Evolutionary conservation across 2,797 vertebrate genomes (phyloP), one percentile per base, ranked within the genome.

Genomic region (Cyprinella venusta): DNA sequence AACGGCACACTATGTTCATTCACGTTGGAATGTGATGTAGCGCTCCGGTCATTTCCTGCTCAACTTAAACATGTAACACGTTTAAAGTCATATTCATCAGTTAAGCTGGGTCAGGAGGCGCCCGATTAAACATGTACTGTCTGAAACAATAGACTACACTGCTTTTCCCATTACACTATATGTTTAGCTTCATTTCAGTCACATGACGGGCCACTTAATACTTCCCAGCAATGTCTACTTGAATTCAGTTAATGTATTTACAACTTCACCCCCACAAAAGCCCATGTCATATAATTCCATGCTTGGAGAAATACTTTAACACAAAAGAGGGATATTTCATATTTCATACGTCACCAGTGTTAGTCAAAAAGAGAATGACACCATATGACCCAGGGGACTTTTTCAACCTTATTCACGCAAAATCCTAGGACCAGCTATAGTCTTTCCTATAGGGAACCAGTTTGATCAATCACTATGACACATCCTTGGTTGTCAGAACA

Each of bases 1-100:
- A 70, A 77, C 12, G 9, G 15, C 81, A 76, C 61, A 76, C 63
- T 33, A 76, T 61, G 24, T 69, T 77, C 81, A 59, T 82, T 82
- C 81, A 68, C 72, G 3, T 6, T 19, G 12, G 33, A 82, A 82
- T 69, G 50, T 69, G 50, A 83, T 42, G 61, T 26, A 40, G 59
- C 5, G 38, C 50, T 83, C 38, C 50, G 45, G 50, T 12, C 26
- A 36, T 68, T 59, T 77, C 50, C 74, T 83, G 24, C 64, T 61
- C 56, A 24, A 59, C 26, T 48, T n/a, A 76, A n/a, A 82, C 38
- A 64, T 21, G 1, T 30, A 65, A 75, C 18, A n/a, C 63, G 45
- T 65, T 75, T 82, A 64, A 75, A 82, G 50, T 77, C 50, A 56
- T 69, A 38, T 48, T 77, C 38, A 45, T 54, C 26, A 26, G 16